Evolutionary conservation across 2,113 vertebrate genomes (phyloP).

Genomic region (Hypanus sabinus): DNA sequence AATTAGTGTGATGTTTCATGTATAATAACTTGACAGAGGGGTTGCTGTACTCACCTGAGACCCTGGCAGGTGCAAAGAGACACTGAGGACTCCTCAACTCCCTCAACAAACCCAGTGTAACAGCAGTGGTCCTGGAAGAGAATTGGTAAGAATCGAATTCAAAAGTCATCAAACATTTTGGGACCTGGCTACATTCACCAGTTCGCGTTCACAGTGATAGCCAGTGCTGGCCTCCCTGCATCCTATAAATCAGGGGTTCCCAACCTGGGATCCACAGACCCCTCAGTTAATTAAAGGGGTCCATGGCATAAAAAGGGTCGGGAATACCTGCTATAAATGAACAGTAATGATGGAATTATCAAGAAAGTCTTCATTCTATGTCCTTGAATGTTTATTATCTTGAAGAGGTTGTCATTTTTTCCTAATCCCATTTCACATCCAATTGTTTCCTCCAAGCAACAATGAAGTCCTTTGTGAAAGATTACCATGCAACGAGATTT

Average conservation of each 20-base stretch:
- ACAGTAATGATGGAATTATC: no score
- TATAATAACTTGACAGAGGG: background rate
- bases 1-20: background rate
- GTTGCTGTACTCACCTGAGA: slow-evolving; percentile 4
- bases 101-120: slow-evolving; percentile 32
- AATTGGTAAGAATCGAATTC: background rate
- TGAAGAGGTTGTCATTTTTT: background rate
- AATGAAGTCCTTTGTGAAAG: no score
- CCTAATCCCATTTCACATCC: background rate
- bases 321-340: no score
- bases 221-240: no score
- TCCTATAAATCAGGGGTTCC: no score
- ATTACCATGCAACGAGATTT: no score
- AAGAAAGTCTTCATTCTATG: background rate
- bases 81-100: slow-evolving; percentile 24
- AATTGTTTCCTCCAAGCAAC: background rate
- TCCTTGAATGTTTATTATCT: background rate
- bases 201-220: background rate
- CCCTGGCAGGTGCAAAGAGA: slow-evolving; percentile 34
- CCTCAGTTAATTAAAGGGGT: no score
- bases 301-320: no score
- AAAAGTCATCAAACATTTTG: background rate
- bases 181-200: background rate
- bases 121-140: slow-evolving; percentile 38
- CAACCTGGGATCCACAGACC: no score